Conservation (phyloP, 2,797 vertebrate species). For the Acanthurus leucopareius region DNA sequence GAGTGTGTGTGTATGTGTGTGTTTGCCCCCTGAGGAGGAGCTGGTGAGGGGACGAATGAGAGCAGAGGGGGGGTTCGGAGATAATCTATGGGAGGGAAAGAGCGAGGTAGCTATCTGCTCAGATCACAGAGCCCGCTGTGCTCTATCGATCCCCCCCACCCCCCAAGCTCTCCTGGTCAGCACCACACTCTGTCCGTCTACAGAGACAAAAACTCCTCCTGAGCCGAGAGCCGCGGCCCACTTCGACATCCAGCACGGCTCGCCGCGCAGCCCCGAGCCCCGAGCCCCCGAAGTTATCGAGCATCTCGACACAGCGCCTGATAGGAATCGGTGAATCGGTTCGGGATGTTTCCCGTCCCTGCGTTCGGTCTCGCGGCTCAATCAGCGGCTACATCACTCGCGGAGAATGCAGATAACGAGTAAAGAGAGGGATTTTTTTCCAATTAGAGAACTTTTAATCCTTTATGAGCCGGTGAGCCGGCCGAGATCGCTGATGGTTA, state of each 20-base stretch:
- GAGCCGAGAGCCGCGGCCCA: slow-evolving; percentile 42
- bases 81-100: slow-evolving; percentile 74
- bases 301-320: not conserved
- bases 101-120: slow-evolving; percentile 68
- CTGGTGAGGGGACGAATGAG: slow-evolving; percentile 49
- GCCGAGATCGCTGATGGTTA: not conserved
- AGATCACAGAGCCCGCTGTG: slow-evolving; percentile 70
- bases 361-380: not conserved
- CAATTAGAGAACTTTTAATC: not conserved
- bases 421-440: not conserved
- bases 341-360: slow-evolving; percentile 11
- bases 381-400: slow-evolving; percentile 11
- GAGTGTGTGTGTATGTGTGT: slow-evolving; percentile 21
- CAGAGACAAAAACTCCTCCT: slow-evolving; percentile 58
- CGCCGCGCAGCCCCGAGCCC: slow-evolving; percentile 18
- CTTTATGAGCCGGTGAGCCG: not conserved
- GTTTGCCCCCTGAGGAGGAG: not conserved
- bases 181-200: slow-evolving; percentile 52
- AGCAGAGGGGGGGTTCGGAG: slow-evolving; percentile 49
- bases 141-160: slow-evolving; percentile 66
- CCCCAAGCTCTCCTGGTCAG: slow-evolving; percentile 59
- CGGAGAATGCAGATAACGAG: not conserved
- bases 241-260: slow-evolving; percentile 34
- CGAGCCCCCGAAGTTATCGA: slow-evolving; percentile 10
- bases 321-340: slow-evolving; percentile 32